Percentiles rank a stretch among this genome's conserved stretches.
These are phyloP conservation scores for Dynastes tityus DNA, from an alignment of 2,888 invertebrate species.

Conservation along the genomic window DNA sequence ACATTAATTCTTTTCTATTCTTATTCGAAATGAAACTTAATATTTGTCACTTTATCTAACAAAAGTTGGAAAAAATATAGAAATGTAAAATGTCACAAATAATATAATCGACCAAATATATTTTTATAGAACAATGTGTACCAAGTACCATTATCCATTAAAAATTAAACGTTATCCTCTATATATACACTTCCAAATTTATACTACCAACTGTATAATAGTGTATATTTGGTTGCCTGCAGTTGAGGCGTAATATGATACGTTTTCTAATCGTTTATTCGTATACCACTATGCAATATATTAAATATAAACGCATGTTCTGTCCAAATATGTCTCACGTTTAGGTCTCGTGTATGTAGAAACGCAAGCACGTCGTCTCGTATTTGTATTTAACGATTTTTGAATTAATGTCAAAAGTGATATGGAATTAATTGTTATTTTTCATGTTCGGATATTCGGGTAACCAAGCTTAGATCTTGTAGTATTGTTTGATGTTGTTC, in stretches of 20 bases:
- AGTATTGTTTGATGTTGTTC: slow-evolving; percentile 48
- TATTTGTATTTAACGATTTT: slow-evolving; percentile 31
- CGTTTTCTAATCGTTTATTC: neutral
- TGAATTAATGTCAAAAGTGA: slow-evolving; percentile 35
- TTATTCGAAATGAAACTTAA: neutral
- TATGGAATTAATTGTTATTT: slow-evolving; percentile 33
- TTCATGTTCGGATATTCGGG: slow-evolving; percentile 66
- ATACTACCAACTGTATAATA: slow-evolving; percentile 3
- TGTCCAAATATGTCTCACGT: slow-evolving; percentile 15
- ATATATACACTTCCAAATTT: neutral
- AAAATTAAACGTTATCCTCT: neutral
- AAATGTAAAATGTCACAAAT: slow-evolving; percentile 3
- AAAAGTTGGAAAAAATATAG: neutral
- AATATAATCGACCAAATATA: slow-evolving; percentile 19
- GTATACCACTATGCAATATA: neutral
- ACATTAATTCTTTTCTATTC: neutral
- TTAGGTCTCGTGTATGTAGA: slow-evolving; percentile 6
- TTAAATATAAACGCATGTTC: slow-evolving; percentile 8
- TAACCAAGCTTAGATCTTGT: slow-evolving; percentile 62
- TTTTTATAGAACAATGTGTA: neutral
- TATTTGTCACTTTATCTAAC: neutral
- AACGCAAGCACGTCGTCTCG: neutral
- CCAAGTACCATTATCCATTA: neutral
- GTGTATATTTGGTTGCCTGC: slow-evolving; percentile 23
- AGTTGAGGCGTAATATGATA: neutral